A percentile compares a stretch with the other conserved stretches of the same genome.
phyloP scores from a whole-genome alignment of 2,797 vertebrate species.

The Artibeus lituratus region DNA sequence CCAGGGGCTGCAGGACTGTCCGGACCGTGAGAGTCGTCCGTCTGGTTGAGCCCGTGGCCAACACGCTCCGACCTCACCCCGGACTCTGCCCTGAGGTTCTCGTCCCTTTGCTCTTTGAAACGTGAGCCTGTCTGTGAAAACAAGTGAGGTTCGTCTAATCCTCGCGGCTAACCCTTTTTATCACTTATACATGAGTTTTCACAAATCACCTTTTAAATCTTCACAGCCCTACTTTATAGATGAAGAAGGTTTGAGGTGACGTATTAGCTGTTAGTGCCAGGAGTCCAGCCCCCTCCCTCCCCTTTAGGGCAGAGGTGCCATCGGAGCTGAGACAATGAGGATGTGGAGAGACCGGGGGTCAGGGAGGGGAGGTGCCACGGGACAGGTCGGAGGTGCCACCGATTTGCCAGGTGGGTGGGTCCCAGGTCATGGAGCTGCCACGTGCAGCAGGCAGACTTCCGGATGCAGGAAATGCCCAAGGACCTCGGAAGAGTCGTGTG shows the following conservation, averaged over 20 bases:
- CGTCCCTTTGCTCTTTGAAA: background rate
- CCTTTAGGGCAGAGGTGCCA: background rate
- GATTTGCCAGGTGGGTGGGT: background rate
- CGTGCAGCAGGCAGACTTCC: background rate
- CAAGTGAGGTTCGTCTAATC: background rate
- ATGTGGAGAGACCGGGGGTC: background rate
- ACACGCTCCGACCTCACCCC: background rate
- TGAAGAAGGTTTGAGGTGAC: background rate
- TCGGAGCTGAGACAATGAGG: background rate
- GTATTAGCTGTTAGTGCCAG: background rate
- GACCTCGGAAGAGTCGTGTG: background rate
- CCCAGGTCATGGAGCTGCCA: background rate
- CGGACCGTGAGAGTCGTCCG: too few species aligned
- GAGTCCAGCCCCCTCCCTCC: background rate
- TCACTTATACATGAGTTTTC: background rate
- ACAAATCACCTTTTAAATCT: background rate
- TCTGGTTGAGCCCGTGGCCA: background rate
- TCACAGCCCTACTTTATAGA: background rate
- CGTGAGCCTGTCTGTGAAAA: background rate
- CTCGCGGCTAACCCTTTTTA: background rate
- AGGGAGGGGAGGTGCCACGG: background rate
- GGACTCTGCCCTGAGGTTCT: background rate
- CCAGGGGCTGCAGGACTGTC: background rate
- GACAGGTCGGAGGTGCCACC: background rate
- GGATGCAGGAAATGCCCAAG: background rate